Percentiles rank a stretch among this genome's conserved stretches.
Conservation (phyloP, 1,140 invertebrate species). For the Brachionus sp. region DNA sequence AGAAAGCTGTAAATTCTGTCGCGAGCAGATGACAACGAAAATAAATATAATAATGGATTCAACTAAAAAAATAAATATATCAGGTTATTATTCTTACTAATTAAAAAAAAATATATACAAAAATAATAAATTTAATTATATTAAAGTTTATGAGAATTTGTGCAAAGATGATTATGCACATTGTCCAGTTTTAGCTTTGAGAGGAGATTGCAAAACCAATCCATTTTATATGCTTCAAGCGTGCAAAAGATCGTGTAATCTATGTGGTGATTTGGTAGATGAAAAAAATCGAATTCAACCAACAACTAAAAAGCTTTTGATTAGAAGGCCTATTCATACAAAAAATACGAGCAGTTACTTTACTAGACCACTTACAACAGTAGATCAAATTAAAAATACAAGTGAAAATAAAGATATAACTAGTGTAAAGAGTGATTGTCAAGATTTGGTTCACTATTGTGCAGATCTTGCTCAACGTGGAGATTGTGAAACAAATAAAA, state of each 20-base stretch:
- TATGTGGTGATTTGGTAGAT: constrained; percentile 15
- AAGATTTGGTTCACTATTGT: constrained; percentile 33
- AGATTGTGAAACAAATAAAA: constrained; percentile 13
- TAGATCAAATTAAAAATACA: not conserved
- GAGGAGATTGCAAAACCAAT: constrained; percentile 41
- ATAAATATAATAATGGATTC: not conserved
- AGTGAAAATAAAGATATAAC: not conserved
- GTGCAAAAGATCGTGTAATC: constrained; percentile 39
- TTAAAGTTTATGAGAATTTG: constrained; percentile 1
- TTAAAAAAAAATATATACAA: not conserved
- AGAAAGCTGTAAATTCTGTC: constrained; percentile 1
- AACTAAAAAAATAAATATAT: not conserved
- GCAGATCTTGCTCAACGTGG: constrained; percentile 18
- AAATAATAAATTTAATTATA: not conserved
- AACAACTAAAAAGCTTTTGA: constrained; percentile 5
- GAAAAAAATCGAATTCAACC: constrained; percentile 23
- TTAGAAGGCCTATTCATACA: not conserved
- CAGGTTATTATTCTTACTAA: not conserved
- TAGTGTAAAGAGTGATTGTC: not conserved
- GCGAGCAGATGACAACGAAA: not conserved
- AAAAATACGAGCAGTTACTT: not conserved
- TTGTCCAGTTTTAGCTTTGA: constrained; percentile 15
- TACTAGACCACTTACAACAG: not conserved
- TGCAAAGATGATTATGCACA: constrained; percentile 15
- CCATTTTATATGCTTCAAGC: constrained; percentile 37